phyloP scores from a whole-genome alignment of 2,797 vertebrate genomes.

The Sebastes trivittatus region DNA sequence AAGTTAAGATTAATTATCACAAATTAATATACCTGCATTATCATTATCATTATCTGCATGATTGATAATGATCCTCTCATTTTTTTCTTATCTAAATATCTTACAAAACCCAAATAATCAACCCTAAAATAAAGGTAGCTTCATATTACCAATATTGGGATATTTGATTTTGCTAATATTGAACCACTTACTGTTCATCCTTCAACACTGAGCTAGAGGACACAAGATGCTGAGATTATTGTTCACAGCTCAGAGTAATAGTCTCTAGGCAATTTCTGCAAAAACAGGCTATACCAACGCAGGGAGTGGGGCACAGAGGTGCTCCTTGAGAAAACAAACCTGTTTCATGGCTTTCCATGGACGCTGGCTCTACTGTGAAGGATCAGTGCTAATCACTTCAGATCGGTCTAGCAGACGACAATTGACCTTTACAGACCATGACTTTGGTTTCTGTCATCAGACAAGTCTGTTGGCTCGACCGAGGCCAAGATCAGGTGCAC shows the following conservation, averaged over 20 bases:
- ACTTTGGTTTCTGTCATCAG: constrained; percentile 11
- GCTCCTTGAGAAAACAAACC: constrained; percentile 53
- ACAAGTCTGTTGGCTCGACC: constrained; percentile 10
- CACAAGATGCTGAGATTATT: not conserved
- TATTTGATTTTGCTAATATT: not conserved
- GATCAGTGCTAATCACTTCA: constrained; percentile 21
- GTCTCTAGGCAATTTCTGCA: constrained; percentile 9
- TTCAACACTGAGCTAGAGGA: not conserved
- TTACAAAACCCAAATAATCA: not conserved
- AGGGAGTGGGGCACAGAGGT: not conserved
- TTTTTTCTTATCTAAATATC: not conserved
- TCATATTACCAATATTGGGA: not conserved
- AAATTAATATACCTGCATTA: not conserved
- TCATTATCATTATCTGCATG: no score
- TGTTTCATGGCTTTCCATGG: constrained; percentile 36
- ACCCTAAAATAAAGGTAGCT: not conserved
- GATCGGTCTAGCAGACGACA: constrained; percentile 12
- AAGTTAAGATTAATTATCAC: not conserved
- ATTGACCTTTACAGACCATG: constrained; percentile 16
- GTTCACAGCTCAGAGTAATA: constrained; percentile 3
- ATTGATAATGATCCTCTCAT: not conserved
- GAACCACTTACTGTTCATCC: not conserved
- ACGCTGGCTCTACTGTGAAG: not conserved
- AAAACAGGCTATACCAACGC: constrained; percentile 16
- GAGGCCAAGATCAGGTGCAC: constrained; percentile 7